These are phyloP conservation scores for Notiomystis cincta DNA, from an alignment of 2,113 vertebrate genomes.

Conservation along the genomic window DNA sequence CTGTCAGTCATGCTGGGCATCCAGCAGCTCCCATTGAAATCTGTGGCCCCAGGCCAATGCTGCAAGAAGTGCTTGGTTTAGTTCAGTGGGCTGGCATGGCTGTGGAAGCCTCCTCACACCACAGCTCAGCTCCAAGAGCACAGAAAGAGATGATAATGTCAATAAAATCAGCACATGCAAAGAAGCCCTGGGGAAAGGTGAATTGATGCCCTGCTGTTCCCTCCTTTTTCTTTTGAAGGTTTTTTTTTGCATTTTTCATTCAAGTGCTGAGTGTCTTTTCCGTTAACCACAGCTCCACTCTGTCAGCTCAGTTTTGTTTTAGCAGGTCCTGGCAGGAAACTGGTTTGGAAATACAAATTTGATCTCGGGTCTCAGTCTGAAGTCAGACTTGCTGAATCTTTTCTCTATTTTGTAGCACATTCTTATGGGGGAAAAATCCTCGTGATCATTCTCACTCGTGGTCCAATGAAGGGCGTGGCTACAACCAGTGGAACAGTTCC, in stretches of 20 bases:
- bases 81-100: neutral
- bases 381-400: neutral
- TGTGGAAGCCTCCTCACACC: neutral
- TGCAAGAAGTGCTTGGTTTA: neutral
- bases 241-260: neutral
- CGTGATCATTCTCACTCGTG: neutral
- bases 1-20: slow-evolving; percentile 51
- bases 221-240: neutral
- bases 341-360: neutral
- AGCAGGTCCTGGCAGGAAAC: neutral
- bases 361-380: neutral
- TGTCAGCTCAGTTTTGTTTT: neutral
- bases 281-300: neutral
- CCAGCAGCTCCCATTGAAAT: slow-evolving; percentile 45
- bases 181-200: neutral
- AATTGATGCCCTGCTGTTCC: neutral
- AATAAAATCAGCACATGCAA: neutral
- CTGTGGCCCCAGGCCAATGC: slow-evolving; percentile 26
- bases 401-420: neutral
- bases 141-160: neutral
- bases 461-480: neutral
- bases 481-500: neutral
- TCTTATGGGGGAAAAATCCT: neutral
- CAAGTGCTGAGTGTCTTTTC: neutral
- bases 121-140: neutral